Base-by-base conservation (phyloP, 2,888 invertebrate species). In the Limenitis camilla region DNA sequence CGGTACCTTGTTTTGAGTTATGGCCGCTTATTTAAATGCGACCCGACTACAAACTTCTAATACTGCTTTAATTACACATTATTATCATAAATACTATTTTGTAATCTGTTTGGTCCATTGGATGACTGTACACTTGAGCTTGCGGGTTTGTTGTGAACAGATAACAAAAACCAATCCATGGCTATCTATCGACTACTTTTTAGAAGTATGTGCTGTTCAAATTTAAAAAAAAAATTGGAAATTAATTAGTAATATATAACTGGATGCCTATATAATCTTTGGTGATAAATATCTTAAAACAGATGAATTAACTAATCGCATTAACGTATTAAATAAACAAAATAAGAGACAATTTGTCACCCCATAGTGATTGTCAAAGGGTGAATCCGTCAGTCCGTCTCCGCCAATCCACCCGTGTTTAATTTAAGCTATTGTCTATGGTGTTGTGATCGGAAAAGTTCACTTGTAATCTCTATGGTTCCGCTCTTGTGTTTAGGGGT, bases 391-490 rank as follows among this genome's bases (percentile, higher is more conserved):
- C 69, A 66, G 71, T 71, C 69, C 72, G 66, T 71, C 69, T 68
- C 68, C 69, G 71, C 71, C 72, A 78, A 78, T 70, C 80, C 80
- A 70, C 58, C 78, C 84, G 76, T 80, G 76, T 75, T 75, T 81
- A 83, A 84, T 84, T 77, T 77, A 76, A 78, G 72, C 78, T 74
- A 75, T 85, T 85, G 85, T 85, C 83, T 85, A 76, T 78, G 83
- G 81, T 76, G 86, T 81, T 76, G 71, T 81, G 82, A 81, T 83
- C 79, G 81, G 79, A 81, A 81, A 85, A 85, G 81, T 85, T 85
- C 76, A 81, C 75, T 81, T 82, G 76, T 84, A 81, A 82, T 84
- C 80, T 82, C 77, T 74, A 78, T 77, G 82, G 78, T 71, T 67
- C 62, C 63, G 68, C 65, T 63, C 45, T 55, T 58, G 48, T 51